phyloP scores from a whole-genome alignment of 2,113 vertebrate species.

The Gymnocephalus cernua region DNA sequence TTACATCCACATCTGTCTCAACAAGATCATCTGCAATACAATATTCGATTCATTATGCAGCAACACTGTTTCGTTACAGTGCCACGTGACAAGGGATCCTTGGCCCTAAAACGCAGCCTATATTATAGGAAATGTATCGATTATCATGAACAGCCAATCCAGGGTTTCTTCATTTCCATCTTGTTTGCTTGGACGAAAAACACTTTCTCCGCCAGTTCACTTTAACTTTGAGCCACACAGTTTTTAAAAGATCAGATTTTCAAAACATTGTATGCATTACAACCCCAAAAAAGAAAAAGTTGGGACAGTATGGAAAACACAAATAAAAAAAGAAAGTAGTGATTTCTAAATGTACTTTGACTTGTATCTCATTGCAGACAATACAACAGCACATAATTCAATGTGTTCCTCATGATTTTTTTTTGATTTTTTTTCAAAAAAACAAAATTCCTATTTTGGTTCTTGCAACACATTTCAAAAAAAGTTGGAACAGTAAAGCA shows the following conservation, averaged over 20 bases:
- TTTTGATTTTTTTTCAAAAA: too few relatives aligned
- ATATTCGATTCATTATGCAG: neutral
- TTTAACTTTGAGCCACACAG: neutral
- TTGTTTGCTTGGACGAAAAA: too few relatives aligned
- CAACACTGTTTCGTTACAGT: neutral
- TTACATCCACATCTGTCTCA: neutral
- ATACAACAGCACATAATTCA: too few relatives aligned
- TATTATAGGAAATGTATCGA: neutral
- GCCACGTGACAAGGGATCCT: neutral
- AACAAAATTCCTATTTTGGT: too few relatives aligned
- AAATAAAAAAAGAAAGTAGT: too few relatives aligned
- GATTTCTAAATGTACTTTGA: too few relatives aligned
- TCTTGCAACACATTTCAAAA: too few relatives aligned
- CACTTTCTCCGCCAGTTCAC: neutral
- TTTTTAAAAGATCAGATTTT: neutral
- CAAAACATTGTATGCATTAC: neutral
- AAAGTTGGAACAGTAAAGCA: too few relatives aligned
- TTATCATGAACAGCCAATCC: neutral
- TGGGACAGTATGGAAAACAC: too few relatives aligned
- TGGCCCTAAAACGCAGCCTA: neutral
- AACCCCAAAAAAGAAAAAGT: too few relatives aligned
- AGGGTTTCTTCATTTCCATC: neutral
- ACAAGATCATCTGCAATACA: neutral
- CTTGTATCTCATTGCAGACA: too few relatives aligned
- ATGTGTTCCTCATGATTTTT: too few relatives aligned